Conservation (phyloP, 1,140 invertebrate genomes). For the Nephotettix cincticeps region DNA sequence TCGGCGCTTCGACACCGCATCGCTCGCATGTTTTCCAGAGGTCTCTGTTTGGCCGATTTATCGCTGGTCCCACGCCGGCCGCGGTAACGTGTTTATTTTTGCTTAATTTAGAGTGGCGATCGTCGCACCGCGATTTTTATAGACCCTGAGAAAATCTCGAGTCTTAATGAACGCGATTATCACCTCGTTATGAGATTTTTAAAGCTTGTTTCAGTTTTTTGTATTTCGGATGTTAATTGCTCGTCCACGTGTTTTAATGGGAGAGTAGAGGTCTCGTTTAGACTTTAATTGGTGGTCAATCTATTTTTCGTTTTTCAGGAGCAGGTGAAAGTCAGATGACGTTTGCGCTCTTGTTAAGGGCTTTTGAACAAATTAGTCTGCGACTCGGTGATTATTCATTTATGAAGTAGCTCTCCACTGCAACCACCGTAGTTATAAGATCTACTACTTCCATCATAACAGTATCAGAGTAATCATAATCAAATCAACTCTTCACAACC, state of each 20-base stretch:
- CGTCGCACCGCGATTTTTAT: slow-evolving; percentile 8
- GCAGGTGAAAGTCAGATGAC: too few relatives aligned
- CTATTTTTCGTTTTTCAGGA: too few relatives aligned
- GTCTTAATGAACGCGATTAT: slow-evolving; percentile 14
- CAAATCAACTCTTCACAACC: too few relatives aligned
- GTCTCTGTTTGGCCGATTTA: slow-evolving; percentile 11
- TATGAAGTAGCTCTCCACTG: too few relatives aligned
- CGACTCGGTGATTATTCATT: too few relatives aligned
- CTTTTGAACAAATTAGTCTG: too few relatives aligned
- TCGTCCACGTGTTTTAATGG: not conserved
- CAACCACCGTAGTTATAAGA: too few relatives aligned
- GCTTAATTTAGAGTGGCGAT: slow-evolving; percentile 1
- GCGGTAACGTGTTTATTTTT: slow-evolving; percentile 20
- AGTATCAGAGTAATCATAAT: too few relatives aligned
- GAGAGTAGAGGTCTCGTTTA: too few relatives aligned
- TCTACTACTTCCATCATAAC: too few relatives aligned
- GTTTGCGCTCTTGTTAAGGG: too few relatives aligned
- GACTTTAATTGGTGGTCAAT: too few relatives aligned
- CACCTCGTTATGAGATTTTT: slow-evolving; percentile 8
- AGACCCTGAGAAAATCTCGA: not conserved
- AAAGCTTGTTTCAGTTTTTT: not conserved
- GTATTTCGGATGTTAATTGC: not conserved
- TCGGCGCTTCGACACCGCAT: slow-evolving; percentile 9
- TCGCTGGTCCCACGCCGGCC: not conserved
- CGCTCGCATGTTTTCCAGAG: not conserved